phyloP scores from a whole-genome alignment of 2,888 invertebrate genomes.

The Melipona bicolor region DNA sequence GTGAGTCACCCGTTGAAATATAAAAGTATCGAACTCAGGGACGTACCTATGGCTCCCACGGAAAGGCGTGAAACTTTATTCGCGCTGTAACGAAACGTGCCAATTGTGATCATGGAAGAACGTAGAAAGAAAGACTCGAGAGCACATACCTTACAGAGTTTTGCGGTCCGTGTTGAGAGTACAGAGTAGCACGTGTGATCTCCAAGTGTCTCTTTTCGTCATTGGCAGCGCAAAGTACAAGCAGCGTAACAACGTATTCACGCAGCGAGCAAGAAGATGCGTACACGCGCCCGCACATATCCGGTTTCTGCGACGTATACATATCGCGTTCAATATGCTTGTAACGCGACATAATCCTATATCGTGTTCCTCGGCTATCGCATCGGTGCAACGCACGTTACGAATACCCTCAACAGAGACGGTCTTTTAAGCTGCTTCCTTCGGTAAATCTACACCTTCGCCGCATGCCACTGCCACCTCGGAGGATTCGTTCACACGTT shows the following conservation, averaged over 20 bases:
- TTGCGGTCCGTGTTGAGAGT: neutral
- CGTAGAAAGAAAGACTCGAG: neutral
- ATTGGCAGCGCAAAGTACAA: slow-evolving; percentile 3
- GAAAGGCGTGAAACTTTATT: neutral
- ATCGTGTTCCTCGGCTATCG: slow-evolving; percentile 56
- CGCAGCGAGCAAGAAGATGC: slow-evolving; percentile 55
- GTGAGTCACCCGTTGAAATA: accelerated
- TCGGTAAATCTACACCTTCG: slow-evolving; percentile 49
- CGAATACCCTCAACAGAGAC: slow-evolving; percentile 51
- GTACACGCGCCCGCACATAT: slow-evolving; percentile 61
- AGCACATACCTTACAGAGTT: neutral
- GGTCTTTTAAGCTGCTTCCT: slow-evolving; percentile 51
- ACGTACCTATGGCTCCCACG: too few species aligned
- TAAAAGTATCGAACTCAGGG: neutral
- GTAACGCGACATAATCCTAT: slow-evolving; percentile 63
- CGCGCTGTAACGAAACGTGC: too few species aligned
- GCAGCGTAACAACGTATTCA: neutral
- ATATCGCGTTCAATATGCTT: slow-evolving; percentile 61
- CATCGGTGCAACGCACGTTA: slow-evolving; percentile 59
- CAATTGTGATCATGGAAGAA: neutral
- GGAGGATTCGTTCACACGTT: neutral
- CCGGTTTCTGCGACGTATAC: slow-evolving; percentile 63
- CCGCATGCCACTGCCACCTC: slow-evolving; percentile 18
- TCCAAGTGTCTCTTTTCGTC: slow-evolving; percentile 9
- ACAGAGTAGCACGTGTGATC: slow-evolving; percentile 1